Evolutionary conservation across 1,140 invertebrate species (phyloP), one percentile per base, ranked within the genome.

Genomic region (Drosophila ambigua): DNA sequence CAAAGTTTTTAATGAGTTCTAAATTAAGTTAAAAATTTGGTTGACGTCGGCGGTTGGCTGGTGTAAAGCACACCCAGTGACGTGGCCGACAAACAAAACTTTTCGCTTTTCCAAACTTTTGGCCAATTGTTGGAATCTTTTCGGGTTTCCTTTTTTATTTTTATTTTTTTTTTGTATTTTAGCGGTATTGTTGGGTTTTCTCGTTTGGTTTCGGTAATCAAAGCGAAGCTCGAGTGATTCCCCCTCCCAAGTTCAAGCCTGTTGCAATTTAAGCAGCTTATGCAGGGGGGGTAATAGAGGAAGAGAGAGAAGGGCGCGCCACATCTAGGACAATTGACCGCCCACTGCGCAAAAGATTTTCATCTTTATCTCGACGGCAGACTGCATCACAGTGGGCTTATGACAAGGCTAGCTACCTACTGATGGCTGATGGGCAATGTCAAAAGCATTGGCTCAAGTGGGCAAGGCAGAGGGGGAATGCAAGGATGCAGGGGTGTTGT

Each of bases 1-100:
- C 73, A 88, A 87, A 87, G 79, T 87, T 87, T 87, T 87, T 87
- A 87, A 87, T 87, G 83, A 87, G 83, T 87, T 87, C 76, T 77
- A 87, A 87, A 87, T 87, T 72, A 87, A 87, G 83, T 87, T 87
- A 88, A 88, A 66, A 88, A 87, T 88, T 87, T 75, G 63, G 83
- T 73, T 83, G 75, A 77, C 71, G 83, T 61, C 61, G 46, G 79
- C 61, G 83, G 75, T 83, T 82, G 76, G 83, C 71, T 69, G 67
- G 67, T 79, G 83, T 83, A 82, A 83, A 88, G 65, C 67, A 88
- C 72, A 73, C 79, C 83, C 71, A 44, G 61, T 53, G 49, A 64
- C 46, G 35, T 11, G 8, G 11, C 9, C 8, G 8, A 23, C 58
- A 75, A 78, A 82, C 68, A 53, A 75, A 85, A 87, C 69, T 78